Evolutionary conservation across 2,797 vertebrate genomes (phyloP), one percentile per base, ranked within the genome.

Genomic region (Myotis vivesi): DNA sequence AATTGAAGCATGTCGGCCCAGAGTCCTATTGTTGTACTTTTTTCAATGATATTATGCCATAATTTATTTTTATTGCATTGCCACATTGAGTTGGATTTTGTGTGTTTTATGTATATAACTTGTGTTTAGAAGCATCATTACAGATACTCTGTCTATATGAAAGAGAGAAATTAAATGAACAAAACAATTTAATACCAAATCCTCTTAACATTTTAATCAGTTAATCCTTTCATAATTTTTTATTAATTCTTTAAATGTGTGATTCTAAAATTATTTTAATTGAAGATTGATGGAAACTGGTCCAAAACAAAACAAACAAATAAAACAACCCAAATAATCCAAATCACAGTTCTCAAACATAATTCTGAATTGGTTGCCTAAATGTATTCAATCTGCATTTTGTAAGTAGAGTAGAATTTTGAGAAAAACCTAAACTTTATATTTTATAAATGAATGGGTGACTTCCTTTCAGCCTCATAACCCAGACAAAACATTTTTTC

Each of bases 81-180:
- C 44, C n/a, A 49, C 11, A 17, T 1, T 53, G 49, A 73, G 12
- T 55, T 44, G 36, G 8, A 76, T 81, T 79, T 44, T 77, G 28
- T 55, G 9, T 85, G 15, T 23, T 94, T 68, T 75, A 8, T 44
- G 8, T 71, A 19, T 71, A 33, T 53, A 68, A 86, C 13, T 7
- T 93, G 19, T 59, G 12, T 82, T 93, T 22, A 79, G 73, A 91
- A 83, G 8, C 36, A 79, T 89, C 30, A 49, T 66, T 68, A 49
- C 19, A 80, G 17, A 82, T 1, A 38, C 23, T 59, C 3, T 44
- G 10, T 71, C 8, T 68, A 69, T 44, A 92, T 30, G 20, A 91
- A 92, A 90, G 41, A 41, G 23, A 62, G 11, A 90, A 93, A 75
- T 46, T 69, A 93, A 90, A 76, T 83, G 79, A 77, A 83, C 3